These are phyloP conservation scores for Leptobrachium ailaonicum DNA, from an alignment of 2,113 vertebrate genomes.

Conservation along the genomic window DNA sequence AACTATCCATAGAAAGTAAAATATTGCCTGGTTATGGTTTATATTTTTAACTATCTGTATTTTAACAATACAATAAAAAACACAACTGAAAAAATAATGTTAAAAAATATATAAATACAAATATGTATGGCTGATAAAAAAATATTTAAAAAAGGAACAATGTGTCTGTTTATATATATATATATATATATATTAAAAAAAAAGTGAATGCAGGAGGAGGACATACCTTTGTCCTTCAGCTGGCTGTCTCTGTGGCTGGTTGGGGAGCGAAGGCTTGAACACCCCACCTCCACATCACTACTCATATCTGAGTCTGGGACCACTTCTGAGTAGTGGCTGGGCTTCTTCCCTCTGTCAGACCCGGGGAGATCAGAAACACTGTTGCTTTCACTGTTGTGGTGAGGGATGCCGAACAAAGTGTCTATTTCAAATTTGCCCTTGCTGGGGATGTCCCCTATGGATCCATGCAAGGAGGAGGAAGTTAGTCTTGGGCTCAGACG, in stretches of 20 bases:
- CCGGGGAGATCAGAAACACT: slow-evolving; percentile 86
- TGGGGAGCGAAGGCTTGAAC: slow-evolving; percentile 90
- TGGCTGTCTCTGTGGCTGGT: slow-evolving; percentile 74
- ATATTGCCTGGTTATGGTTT: no score
- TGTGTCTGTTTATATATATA: no score
- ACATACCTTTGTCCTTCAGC: slow-evolving; percentile 96
- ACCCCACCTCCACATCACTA: slow-evolving; percentile 98
- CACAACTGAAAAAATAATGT: no score
- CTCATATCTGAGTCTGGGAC: slow-evolving; percentile 94
- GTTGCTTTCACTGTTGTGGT: slow-evolving; percentile 80
- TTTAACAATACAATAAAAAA: no score
- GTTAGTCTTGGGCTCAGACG: slow-evolving; percentile 94
- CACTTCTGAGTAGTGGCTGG: slow-evolving; percentile 89
- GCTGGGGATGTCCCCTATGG: slow-evolving; percentile 85
- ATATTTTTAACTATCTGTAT: no score
- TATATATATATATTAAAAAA: no score
- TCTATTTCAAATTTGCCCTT: slow-evolving; percentile 99
- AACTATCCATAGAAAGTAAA: no score
- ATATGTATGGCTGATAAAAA: no score
- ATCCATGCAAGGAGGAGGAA: slow-evolving; percentile 88
- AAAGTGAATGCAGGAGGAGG: not conserved
- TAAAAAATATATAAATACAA: no score
- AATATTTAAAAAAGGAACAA: no score
- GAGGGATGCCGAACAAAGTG: slow-evolving; percentile 88
- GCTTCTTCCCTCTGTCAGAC: slow-evolving; percentile 91